Evolutionary conservation across 2,797 vertebrate species (phyloP).

Genomic region (Phataginus tetradactyla): DNA sequence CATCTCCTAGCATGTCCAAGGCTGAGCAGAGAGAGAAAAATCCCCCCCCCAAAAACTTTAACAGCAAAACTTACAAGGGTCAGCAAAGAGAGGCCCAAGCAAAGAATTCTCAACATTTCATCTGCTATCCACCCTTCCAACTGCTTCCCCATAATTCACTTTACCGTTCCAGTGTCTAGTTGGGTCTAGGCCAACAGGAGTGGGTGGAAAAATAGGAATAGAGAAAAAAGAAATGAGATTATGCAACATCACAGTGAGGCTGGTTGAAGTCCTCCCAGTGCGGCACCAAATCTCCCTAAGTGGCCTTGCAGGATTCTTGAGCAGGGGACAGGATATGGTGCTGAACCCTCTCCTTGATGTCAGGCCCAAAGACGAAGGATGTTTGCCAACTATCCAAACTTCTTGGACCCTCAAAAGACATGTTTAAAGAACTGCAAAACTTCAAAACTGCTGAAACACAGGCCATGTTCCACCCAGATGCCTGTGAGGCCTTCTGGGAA

Average conservation of each 20-base stretch:
- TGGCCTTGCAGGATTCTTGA: background rate
- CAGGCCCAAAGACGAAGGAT: background rate
- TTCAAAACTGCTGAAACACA: background rate
- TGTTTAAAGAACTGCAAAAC: background rate
- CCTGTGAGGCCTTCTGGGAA: background rate
- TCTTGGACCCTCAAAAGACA: background rate
- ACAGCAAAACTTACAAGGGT: background rate
- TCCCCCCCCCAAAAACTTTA: background rate
- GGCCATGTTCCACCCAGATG: background rate
- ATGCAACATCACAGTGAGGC: background rate
- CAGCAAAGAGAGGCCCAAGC: background rate
- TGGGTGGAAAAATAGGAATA: conserved; percentile 73
- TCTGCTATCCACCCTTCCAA: background rate
- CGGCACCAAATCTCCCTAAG: background rate
- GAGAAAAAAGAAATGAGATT: conserved; percentile 67
- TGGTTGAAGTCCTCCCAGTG: background rate
- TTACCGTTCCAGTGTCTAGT: background rate
- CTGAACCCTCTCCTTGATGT: background rate
- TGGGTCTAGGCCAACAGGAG: conserved; percentile 23
- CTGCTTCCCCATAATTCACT: background rate
- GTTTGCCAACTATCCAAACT: background rate
- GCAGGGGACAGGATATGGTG: fast-evolving
- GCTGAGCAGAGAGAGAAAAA: background rate
- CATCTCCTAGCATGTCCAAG: background rate
- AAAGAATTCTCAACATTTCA: background rate